These are phyloP conservation scores for Tethya wilhelma DNA, from an alignment of 37 sponge, comb jelly and placozoan genomes.

Conservation along the genomic window DNA sequence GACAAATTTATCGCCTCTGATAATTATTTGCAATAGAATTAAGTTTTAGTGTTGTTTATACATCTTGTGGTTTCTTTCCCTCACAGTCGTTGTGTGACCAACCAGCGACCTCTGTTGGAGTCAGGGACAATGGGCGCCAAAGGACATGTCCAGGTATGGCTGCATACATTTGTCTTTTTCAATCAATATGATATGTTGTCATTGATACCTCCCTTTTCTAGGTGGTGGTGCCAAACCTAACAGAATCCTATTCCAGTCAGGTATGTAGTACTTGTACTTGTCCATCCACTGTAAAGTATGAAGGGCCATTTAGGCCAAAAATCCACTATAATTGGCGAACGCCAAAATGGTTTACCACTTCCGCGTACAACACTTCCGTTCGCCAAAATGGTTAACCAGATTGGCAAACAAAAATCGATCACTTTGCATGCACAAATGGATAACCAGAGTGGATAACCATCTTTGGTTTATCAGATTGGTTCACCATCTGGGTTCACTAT, in stretches of 20 bases:
- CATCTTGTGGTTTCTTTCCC: neutral
- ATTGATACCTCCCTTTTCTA: neutral
- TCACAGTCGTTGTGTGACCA: slow-evolving; percentile 92
- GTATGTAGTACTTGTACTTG: slow-evolving; percentile 29
- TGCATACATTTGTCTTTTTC: slow-evolving; percentile 1
- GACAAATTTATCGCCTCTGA: neutral
- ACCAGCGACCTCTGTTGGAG: slow-evolving; percentile 88
- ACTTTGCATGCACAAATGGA: too few species aligned
- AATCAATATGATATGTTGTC: neutral
- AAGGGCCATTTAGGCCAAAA: too few species aligned
- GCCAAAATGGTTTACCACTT: too few species aligned
- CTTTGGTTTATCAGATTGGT: too few species aligned
- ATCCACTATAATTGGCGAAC: too few species aligned
- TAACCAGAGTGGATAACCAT: too few species aligned
- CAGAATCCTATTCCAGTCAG: slow-evolving; percentile 97
- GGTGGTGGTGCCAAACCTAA: slow-evolving; percentile 91
- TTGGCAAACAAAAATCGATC: too few species aligned
- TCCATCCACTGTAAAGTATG: too few species aligned
- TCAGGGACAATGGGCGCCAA: slow-evolving; percentile 95
- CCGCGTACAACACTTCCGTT: too few species aligned
- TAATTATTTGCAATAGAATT: neutral
- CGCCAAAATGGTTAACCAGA: too few species aligned
- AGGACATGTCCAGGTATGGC: slow-evolving; percentile 89
- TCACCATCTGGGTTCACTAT: too few species aligned
- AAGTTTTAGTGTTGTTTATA: too few species aligned